Evolutionary conservation across 2,797 vertebrate species (phyloP).

Genomic region (Podarcis lilfordi): DNA sequence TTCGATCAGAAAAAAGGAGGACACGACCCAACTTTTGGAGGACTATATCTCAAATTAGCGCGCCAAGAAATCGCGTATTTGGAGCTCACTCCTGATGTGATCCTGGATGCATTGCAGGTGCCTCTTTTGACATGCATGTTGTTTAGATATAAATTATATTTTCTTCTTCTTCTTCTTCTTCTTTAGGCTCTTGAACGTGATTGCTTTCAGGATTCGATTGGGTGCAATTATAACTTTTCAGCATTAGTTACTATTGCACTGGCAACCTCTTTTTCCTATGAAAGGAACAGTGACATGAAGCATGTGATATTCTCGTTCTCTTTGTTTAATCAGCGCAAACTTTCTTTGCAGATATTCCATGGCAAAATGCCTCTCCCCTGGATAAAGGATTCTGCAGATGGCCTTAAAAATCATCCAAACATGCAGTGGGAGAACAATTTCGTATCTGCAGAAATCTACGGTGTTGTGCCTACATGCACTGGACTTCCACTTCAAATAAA

Average conservation of each 20-base stretch:
- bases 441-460: slow-evolving; percentile 64
- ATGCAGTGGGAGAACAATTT: slow-evolving; percentile 67
- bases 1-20: slow-evolving; percentile 79
- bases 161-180: neutral
- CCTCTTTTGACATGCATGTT: slow-evolving; percentile 20
- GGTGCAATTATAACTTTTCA: slow-evolving; percentile 55
- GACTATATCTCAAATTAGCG: slow-evolving; percentile 80
- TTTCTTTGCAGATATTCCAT: slow-evolving; percentile 67
- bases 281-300: slow-evolving; percentile 25
- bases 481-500: slow-evolving; percentile 65
- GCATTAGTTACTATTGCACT: slow-evolving; percentile 51
- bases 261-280: slow-evolving; percentile 30
- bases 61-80: slow-evolving; percentile 83
- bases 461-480: slow-evolving; percentile 56
- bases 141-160: slow-evolving; percentile 5
- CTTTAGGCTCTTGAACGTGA: neutral
- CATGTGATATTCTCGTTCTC: slow-evolving; percentile 45
- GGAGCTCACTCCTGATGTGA: slow-evolving; percentile 76
- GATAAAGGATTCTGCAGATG: slow-evolving; percentile 58
- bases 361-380: slow-evolving; percentile 50
- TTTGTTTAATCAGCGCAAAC: slow-evolving; percentile 55
- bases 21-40: slow-evolving; percentile 73
- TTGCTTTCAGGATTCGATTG: slow-evolving; percentile 44
- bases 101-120: slow-evolving; percentile 78
- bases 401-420: slow-evolving; percentile 5